Evolutionary conservation across 2,888 invertebrate species (phyloP).

Genomic region (Petrolisthes manimaculis): DNA sequence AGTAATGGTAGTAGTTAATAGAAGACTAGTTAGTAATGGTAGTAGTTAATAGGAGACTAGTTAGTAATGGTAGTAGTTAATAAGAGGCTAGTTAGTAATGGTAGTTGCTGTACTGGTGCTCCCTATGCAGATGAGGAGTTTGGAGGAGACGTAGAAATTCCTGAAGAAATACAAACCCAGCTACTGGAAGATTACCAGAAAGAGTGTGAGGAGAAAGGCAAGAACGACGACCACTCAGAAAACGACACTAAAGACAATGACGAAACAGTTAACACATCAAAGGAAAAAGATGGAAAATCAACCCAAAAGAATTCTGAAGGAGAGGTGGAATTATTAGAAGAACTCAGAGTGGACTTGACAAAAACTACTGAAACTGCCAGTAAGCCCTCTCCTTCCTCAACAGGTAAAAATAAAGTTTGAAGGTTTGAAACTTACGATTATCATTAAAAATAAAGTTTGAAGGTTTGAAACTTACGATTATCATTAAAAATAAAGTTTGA

Average conservation of each 20-base stretch:
- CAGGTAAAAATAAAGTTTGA: too few species aligned
- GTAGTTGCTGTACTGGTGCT: conserved; percentile 47
- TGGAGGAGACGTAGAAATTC: conserved; percentile 62
- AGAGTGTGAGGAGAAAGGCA: conserved; percentile 60
- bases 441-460: too few species aligned
- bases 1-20: conserved; percentile 41
- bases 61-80: conserved; percentile 41
- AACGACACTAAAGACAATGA: conserved; percentile 6
- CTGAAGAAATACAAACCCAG: conserved; percentile 62
- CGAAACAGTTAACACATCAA: not conserved
- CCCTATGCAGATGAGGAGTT: conserved; percentile 61
- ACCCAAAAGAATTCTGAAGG: conserved; percentile 21
- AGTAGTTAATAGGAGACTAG: conserved; percentile 16
- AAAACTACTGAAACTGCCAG: conserved; percentile 47
- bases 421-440: too few species aligned
- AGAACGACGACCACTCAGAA: conserved; percentile 20
- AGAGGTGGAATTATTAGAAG: conserved; percentile 28
- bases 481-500: too few species aligned
- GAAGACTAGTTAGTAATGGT: conserved; percentile 31
- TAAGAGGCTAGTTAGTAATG: conserved; percentile 27
- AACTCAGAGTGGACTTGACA: conserved; percentile 53
- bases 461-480: too few species aligned
- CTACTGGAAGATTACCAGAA: conserved; percentile 61
- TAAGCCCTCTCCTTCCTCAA: conserved; percentile 59
- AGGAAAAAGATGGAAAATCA: conserved; percentile 19